Evolutionary conservation across 1,140 invertebrate species (phyloP).

Genomic region (Saccostrea echinata): DNA sequence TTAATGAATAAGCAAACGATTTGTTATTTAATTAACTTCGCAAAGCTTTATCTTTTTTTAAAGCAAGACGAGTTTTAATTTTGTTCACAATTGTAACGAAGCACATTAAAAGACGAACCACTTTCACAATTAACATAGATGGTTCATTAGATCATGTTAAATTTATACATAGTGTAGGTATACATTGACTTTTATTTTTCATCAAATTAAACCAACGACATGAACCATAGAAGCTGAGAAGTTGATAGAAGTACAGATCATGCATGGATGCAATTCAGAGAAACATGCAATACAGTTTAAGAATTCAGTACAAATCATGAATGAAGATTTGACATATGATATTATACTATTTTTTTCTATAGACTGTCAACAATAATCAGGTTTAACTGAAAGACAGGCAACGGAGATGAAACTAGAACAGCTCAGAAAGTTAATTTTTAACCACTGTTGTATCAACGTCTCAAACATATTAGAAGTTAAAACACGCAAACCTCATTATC

Average conservation of each 20-base stretch:
- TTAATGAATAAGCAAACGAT: neutral
- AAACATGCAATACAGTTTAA: neutral
- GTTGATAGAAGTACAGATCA: neutral
- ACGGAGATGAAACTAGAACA: neutral
- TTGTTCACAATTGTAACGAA: neutral
- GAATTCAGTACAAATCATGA: neutral
- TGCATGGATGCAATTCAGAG: neutral
- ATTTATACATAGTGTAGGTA: no score
- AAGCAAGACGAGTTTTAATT: neutral
- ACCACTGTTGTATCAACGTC: no score
- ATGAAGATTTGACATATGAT: neutral
- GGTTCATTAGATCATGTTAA: no score
- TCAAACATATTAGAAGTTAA: no score
- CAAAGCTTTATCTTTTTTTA: neutral
- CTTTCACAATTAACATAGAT: neutral
- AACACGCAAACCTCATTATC: no score
- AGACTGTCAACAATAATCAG: neutral
- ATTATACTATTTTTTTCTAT: neutral
- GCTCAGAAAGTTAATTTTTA: no score
- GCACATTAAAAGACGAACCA: neutral
- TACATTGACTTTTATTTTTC: no score
- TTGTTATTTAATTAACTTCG: neutral
- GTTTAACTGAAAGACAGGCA: neutral
- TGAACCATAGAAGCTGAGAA: neutral
- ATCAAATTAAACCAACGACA: neutral